Percentiles rank a stretch among this genome's conserved stretches.
phyloP scores from a whole-genome alignment of 2,797 vertebrate genomes.

The Gambelia wislizenii region DNA sequence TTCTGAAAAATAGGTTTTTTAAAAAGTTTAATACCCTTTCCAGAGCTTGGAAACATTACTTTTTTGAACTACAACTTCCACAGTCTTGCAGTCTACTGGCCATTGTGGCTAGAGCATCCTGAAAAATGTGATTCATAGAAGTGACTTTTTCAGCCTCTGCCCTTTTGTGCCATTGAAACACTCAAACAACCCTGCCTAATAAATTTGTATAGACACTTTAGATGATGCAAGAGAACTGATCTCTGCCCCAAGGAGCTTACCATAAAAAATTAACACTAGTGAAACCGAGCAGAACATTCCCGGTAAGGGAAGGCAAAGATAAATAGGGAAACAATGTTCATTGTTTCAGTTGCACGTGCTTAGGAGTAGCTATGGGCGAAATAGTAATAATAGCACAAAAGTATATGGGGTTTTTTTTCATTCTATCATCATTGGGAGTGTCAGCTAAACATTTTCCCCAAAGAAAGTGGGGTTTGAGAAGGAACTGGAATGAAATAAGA shows the following conservation, averaged over 20 bases:
- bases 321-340: neutral
- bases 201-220: neutral
- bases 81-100: too few relatives aligned
- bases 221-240: neutral
- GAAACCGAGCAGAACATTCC: neutral
- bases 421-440: neutral
- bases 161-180: too few relatives aligned
- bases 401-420: too few relatives aligned
- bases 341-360: neutral
- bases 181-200: neutral
- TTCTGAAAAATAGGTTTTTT: neutral
- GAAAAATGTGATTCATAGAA: too few relatives aligned
- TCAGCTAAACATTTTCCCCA: neutral
- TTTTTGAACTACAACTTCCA: too few relatives aligned
- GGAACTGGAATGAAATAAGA: neutral
- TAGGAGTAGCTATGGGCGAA: neutral
- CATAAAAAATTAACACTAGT: neutral
- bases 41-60: neutral
- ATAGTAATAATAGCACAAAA: too few relatives aligned
- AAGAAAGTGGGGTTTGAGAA: neutral
- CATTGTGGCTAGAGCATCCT: too few relatives aligned
- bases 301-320: neutral
- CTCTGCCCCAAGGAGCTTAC: neutral
- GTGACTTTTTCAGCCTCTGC: too few relatives aligned
- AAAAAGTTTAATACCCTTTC: neutral